Evolutionary conservation across 2,888 invertebrate genomes (phyloP).

Genomic region (Callyntrura sp.): DNA sequence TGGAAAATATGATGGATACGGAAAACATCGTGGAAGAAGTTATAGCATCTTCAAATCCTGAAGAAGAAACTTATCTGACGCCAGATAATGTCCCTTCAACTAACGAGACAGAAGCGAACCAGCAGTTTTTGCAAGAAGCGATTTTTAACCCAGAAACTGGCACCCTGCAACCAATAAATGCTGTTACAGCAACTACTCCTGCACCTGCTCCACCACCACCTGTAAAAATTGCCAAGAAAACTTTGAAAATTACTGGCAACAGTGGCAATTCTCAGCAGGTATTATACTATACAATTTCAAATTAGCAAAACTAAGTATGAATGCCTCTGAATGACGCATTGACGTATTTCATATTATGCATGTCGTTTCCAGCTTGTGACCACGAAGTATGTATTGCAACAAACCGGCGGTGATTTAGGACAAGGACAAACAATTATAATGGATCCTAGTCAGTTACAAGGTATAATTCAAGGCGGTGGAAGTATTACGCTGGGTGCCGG

Average conservation of each 20-base stretch:
- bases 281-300: not conserved
- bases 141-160: conserved; percentile 83
- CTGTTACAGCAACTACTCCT: conserved; percentile 48
- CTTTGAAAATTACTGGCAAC: not conserved
- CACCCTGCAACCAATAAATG: conserved; percentile 80
- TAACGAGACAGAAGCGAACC: conserved; percentile 66
- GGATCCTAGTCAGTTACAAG: conserved; percentile 82
- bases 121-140: conserved; percentile 81
- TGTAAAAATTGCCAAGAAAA: conserved; percentile 53
- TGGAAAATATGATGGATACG: conserved; percentile 81
- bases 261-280: conserved; percentile 46
- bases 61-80: conserved; percentile 73
- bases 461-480: conserved; percentile 82
- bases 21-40: conserved; percentile 82
- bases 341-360: too few species aligned
- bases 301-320: too few species aligned
- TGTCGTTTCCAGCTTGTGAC: conserved; percentile 13
- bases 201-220: conserved; percentile 53
- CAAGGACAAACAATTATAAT: conserved; percentile 82
- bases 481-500: conserved; percentile 77
- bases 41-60: conserved; percentile 71
- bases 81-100: conserved; percentile 60
- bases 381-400: conserved; percentile 81
- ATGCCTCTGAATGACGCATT: too few species aligned
- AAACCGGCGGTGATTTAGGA: conserved; percentile 71